Conservation (phyloP, 2,888 invertebrate species). For the Alcis repandata region DNA sequence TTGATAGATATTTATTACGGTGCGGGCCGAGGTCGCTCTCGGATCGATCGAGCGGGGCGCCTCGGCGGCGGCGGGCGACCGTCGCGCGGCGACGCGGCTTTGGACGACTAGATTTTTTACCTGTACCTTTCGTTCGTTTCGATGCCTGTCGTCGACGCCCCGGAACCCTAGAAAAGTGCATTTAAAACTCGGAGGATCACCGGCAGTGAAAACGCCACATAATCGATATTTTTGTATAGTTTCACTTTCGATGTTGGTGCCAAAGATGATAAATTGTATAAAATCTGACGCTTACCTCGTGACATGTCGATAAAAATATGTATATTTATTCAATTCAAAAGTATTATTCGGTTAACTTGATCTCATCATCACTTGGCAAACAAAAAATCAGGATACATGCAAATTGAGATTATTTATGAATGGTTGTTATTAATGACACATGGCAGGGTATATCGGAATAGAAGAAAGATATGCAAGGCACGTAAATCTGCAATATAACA, state of each 20-base stretch:
- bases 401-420: conserved; percentile 10
- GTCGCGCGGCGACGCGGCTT: conserved; percentile 35
- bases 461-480: neutral
- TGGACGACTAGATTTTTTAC: conserved; percentile 56
- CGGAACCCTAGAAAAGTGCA: conserved; percentile 69
- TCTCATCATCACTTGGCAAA: conserved; percentile 28
- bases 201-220: conserved; percentile 72
- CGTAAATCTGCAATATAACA: neutral
- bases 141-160: conserved; percentile 67
- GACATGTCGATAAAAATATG: conserved; percentile 15
- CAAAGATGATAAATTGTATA: conserved; percentile 58
- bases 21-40: conserved; percentile 71
- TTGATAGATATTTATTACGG: conserved; percentile 81
- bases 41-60: conserved; percentile 60
- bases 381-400: conserved; percentile 6
- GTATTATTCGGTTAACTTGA: conserved; percentile 29
- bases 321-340: conserved; percentile 22
- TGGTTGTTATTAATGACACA: conserved; percentile 1
- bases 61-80: conserved; percentile 45
- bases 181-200: conserved; percentile 70
- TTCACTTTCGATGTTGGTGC: conserved; percentile 61
- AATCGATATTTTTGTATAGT: conserved; percentile 49
- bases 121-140: conserved; percentile 62
- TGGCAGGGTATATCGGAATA: conserved; percentile 5
- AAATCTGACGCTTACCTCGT: conserved; percentile 34